These are phyloP conservation scores for Pitta sordida DNA, from an alignment of 2,113 vertebrate genomes.

Conservation along the genomic window DNA sequence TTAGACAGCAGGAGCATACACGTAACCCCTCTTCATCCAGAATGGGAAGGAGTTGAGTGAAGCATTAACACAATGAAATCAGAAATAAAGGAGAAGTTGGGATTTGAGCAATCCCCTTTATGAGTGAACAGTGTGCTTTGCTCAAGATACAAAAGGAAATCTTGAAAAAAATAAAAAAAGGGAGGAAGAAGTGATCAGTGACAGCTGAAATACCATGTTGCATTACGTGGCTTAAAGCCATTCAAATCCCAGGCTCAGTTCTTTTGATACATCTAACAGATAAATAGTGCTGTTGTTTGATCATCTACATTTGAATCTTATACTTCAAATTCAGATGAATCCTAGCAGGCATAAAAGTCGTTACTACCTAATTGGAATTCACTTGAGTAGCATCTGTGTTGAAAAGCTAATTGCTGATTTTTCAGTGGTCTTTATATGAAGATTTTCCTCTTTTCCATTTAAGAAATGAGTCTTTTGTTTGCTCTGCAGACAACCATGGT, in stretches of 20 bases:
- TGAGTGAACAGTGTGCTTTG: background rate
- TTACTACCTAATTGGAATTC: slow-evolving; percentile 32
- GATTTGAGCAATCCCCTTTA: background rate
- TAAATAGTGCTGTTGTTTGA: background rate
- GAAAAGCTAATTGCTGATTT: slow-evolving; percentile 33
- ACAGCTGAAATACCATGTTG: background rate
- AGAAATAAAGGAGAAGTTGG: background rate
- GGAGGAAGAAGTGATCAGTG: background rate
- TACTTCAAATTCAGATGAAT: background rate
- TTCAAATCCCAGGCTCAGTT: background rate
- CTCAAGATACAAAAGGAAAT: background rate
- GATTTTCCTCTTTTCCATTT: background rate
- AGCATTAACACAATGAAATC: background rate
- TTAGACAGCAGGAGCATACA: background rate
- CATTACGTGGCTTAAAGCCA: background rate
- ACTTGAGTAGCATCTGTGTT: background rate
- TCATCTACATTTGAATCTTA: slow-evolving; percentile 18
- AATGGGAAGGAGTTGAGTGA: background rate
- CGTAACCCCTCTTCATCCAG: background rate
- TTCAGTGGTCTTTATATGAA: background rate
- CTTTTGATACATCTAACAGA: background rate
- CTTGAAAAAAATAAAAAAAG: background rate
- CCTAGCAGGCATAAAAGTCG: background rate
- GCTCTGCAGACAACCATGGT: background rate
- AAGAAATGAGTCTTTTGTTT: background rate